Base-by-base conservation (phyloP, 2,888 invertebrate species). In the Apodemia mormo region DNA sequence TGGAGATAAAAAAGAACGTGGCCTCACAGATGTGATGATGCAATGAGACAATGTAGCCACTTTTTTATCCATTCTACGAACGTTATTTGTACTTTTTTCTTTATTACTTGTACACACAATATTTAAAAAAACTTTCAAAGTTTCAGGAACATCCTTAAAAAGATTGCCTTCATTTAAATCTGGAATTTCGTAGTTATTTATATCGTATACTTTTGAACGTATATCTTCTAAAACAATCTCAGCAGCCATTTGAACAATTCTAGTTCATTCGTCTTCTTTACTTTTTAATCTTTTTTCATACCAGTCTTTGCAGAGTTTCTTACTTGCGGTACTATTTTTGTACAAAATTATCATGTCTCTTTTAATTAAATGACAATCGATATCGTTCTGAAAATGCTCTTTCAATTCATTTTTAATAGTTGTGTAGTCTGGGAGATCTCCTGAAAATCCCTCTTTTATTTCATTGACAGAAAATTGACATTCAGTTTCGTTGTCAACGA, bases 171-270 rank as follows among this genome's bases (percentile, higher is more conserved):
- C 72, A 33, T 74, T 65, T 71, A 75, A 68, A 76, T 79, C 76
- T 56, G 71, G 71, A 70, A 72, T 74, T 74, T 75, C 72, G 75
- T 81, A 81, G 68, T 72, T 33, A 73, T 74, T 75, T 54, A 72
- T 76, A 68, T 81, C 76, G 71, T 78, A 79, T 68, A 76, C 72
- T 75, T 73, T 73, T 33, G 77, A 76, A 66, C 79, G 74, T 61
- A 81, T 80, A 76, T 82, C 80, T 75, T 82, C 78, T 70, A 74
- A 71, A 73, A 81, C 71, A 72, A 82, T 80, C 71, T 75, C 76
- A 71, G 81, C 81, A 73, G 82, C 82, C 73, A 78, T 76, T 74
- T 78, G 67, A 72, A 82, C 78, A 70, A 82, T 80, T 77, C 78
- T 77, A 70, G 67, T 68, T 72, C 79, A 75, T 76, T 82, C 80